Percentiles rank a stretch among this genome's conserved stretches.
Evolutionary conservation across 1,140 invertebrate genomes (phyloP).

Genomic region (Zophobas atratus): DNA sequence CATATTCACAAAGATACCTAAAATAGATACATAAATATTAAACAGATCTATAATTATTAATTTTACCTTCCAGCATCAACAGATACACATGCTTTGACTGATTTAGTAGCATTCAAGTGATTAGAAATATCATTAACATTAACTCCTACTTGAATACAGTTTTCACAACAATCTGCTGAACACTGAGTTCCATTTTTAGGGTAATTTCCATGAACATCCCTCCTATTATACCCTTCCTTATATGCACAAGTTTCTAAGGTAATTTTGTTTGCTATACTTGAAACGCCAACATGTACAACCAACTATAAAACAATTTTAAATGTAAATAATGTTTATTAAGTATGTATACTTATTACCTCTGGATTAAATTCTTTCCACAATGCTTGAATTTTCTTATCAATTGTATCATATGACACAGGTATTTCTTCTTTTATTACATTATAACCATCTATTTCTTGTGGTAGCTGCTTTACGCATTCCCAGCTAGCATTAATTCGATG

Average conservation of each 20-base stretch:
- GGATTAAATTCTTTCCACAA: slow-evolving; percentile 78
- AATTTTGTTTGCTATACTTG: slow-evolving; percentile 69
- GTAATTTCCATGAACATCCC: slow-evolving; percentile 69
- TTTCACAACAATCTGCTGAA: slow-evolving; percentile 64
- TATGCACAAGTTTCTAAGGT: slow-evolving; percentile 75
- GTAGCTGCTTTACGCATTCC: slow-evolving; percentile 79
- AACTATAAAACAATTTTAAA: slow-evolving; percentile 68
- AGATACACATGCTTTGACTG: slow-evolving; percentile 65
- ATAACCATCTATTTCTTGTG: slow-evolving; percentile 69
- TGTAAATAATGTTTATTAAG: neutral
- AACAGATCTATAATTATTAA: neutral
- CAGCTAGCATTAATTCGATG: slow-evolving; percentile 84
- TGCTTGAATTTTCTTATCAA: slow-evolving; percentile 73
- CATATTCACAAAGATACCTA: slow-evolving; percentile 80
- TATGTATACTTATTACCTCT: slow-evolving; percentile 67
- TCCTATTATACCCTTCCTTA: slow-evolving; percentile 71
- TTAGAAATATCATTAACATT: slow-evolving; percentile 68
- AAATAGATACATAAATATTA: slow-evolving; percentile 58
- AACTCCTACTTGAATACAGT: slow-evolving; percentile 67
- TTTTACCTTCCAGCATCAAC: slow-evolving; percentile 67
- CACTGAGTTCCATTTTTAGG: slow-evolving; percentile 64
- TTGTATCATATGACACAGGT: slow-evolving; percentile 78
- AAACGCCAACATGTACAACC: slow-evolving; percentile 79
- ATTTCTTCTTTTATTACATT: slow-evolving; percentile 75
- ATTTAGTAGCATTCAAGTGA: slow-evolving; percentile 65